These are phyloP conservation scores for Holacanthus passer DNA, from an alignment of 2,113 vertebrate genomes.

Conservation along the genomic window DNA sequence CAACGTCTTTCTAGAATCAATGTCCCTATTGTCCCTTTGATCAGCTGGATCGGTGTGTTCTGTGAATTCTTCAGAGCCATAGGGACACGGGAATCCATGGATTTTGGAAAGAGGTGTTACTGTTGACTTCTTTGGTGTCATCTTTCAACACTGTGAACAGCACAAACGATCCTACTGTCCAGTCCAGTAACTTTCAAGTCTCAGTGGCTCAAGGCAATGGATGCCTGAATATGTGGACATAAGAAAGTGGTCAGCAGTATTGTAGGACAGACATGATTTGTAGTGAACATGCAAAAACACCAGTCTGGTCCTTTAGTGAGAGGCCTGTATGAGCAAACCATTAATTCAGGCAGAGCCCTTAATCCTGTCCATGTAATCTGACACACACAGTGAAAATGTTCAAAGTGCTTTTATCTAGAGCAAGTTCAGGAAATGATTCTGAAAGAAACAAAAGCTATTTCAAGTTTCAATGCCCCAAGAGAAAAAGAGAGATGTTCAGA, in stretches of 20 bases:
- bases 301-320: neutral
- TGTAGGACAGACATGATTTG: neutral
- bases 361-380: neutral
- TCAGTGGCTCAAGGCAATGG: neutral
- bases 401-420: slow-evolving; percentile 26
- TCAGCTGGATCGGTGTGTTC: neutral
- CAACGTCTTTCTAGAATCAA: neutral
- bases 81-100: too few species aligned
- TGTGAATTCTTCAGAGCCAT: too few species aligned
- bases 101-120: neutral
- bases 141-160: neutral
- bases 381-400: slow-evolving; percentile 4
- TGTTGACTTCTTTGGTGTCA: neutral
- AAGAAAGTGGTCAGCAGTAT: neutral
- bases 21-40: neutral
- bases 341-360: neutral
- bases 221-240: neutral
- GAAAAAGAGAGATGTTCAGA: neutral
- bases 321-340: neutral
- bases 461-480: neutral
- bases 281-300: neutral
- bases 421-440: neutral
- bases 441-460: neutral
- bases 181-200: neutral
- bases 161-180: neutral